Evolutionary conservation across 2,113 vertebrate genomes (phyloP), one percentile per base, ranked within the genome.

Genomic region (Nothobranchius furzeri): DNA sequence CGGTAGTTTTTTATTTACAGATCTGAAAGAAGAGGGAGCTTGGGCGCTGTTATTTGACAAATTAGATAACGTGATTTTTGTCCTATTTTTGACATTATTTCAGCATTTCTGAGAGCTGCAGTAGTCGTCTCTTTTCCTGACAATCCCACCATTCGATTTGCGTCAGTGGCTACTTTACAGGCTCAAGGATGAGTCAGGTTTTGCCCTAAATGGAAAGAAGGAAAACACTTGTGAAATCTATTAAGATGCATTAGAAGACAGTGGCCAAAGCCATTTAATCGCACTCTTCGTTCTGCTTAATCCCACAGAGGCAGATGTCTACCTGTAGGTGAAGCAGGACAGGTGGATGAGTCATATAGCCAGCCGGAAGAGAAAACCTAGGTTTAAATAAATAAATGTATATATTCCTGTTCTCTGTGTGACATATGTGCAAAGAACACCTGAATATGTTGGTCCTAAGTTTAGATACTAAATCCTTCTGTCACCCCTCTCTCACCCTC

Each of bases 191-290:
- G 73, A 78, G 78, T 64, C 35, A 59, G 59, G 70, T 82, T 85
- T 75, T n/a, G 71, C 71, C 80, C 69, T 72, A 69, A 86, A 84
- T 48, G 53, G 47, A 60, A 54, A 56, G 64, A 68, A 46, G 25
- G 43, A 60, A 67, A 61, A 59, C 66, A 78, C 72, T 81, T 78
- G 76, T 62, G 81, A 84, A 89, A 86, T 91, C 85, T 85, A 88
- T 90, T 86, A 90, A 83, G 87, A 91, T 81, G 79, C 79, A 79
- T 74, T 77, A 87, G 76, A 76, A 78, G 83, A 85, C 85, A 83
- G 82, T 88, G 81, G 69, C 88, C 86, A 89, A 79, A 90, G 82
- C 76, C 85, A 81, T 88, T 91, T 88, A 84, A 90, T 91, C 78
- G 60, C 55, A n/a, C 74, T 85, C 77, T 75, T 25, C 60, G 64